Percentiles rank a stretch among this genome's conserved stretches.
phyloP scores from a whole-genome alignment of 2,797 vertebrate genomes.

The Petrocephalus schoutedeni region DNA sequence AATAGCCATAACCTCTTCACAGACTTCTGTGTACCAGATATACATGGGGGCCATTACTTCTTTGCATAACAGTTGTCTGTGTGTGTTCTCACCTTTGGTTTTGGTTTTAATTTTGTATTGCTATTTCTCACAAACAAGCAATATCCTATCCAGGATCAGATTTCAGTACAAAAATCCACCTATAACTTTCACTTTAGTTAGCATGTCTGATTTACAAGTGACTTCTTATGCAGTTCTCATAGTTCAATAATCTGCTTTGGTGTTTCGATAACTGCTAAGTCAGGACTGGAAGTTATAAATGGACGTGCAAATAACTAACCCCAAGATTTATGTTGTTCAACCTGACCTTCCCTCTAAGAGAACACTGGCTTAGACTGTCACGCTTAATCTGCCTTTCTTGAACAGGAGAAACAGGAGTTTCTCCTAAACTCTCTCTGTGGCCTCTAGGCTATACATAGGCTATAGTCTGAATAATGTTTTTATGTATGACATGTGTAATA shows the following conservation, averaged over 20 bases:
- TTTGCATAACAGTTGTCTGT: neutral
- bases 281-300: neutral
- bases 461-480: neutral
- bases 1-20: constrained; percentile 36
- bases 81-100: neutral
- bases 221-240: neutral
- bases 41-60: neutral
- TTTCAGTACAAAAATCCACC: neutral
- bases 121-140: neutral
- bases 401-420: neutral
- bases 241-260: neutral
- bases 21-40: constrained; percentile 29
- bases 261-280: constrained; percentile 10
- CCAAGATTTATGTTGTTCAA: neutral
- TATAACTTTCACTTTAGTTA: neutral
- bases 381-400: neutral
- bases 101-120: neutral
- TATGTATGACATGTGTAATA: neutral
- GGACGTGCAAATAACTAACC: neutral
- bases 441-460: neutral
- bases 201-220: neutral
- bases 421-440: neutral
- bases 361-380: neutral
- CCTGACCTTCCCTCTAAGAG: neutral
- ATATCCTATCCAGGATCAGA: neutral